These are phyloP conservation scores for Ichneumoninae sp. DNA, from an alignment of 2,888 invertebrate genomes.

Conservation along the genomic window DNA sequence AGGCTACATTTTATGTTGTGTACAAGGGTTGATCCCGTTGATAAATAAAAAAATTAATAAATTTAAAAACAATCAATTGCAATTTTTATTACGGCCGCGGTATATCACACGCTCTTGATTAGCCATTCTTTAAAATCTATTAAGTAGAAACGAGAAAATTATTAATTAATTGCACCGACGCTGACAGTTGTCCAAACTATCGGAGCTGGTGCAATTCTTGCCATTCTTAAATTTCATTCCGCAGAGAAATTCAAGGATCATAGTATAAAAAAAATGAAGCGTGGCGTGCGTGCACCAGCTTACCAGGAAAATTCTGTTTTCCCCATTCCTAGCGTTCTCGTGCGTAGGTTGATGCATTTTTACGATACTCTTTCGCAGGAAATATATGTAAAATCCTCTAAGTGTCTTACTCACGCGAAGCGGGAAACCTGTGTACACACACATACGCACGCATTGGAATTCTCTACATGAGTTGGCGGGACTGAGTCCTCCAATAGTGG, in stretches of 20 bases:
- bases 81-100: too few species aligned
- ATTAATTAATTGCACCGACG: too few species aligned
- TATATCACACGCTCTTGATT: too few species aligned
- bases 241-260: neutral
- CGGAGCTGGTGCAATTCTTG: too few species aligned
- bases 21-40: too few species aligned
- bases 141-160: too few species aligned
- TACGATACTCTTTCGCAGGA: neutral
- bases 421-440: slow-evolving; percentile 10
- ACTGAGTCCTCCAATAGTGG: neutral
- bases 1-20: too few species aligned
- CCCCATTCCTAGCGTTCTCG: neutral
- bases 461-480: neutral
- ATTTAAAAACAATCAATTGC: too few species aligned
- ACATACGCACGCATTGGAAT: neutral
- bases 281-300: neutral
- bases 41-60: too few species aligned
- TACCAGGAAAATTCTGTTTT: neutral
- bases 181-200: too few species aligned
- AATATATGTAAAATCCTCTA: neutral
- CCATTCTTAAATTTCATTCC: neutral
- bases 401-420: neutral
- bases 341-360: neutral
- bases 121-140: too few species aligned
- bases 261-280: neutral